phyloP scores from a whole-genome alignment of 2,888 invertebrate species.

The Phalangium opilio region DNA sequence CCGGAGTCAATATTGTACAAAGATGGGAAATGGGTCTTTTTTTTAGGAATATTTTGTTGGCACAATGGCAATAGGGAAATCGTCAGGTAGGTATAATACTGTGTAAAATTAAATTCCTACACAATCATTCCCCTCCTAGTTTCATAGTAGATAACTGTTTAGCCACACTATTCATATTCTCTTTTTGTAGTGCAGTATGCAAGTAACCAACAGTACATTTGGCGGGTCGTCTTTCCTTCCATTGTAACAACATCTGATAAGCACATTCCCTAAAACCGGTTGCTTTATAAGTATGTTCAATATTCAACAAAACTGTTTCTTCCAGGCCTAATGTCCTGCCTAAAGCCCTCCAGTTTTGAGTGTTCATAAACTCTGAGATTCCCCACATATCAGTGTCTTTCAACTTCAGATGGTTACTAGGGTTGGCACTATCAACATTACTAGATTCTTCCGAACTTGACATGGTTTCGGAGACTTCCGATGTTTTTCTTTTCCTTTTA shows the following conservation, averaged over 20 bases:
- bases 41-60: too few relatives aligned
- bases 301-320: constrained; percentile 20
- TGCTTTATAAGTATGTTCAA: constrained; percentile 20
- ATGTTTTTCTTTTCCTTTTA: constrained; percentile 5
- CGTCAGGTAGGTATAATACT: too few relatives aligned
- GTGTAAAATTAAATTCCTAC: too few relatives aligned
- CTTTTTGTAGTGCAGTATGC: constrained; percentile 21
- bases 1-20: too few relatives aligned
- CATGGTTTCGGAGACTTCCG: constrained; percentile 14
- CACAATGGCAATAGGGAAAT: not conserved
- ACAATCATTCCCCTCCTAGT: not conserved
- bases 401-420: constrained; percentile 18
- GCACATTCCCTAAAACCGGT: constrained; percentile 24
- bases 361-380: constrained; percentile 20
- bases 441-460: constrained; percentile 9
- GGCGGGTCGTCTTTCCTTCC: constrained; percentile 22
- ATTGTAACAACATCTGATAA: constrained; percentile 25
- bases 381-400: constrained; percentile 23
- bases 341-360: constrained; percentile 22
- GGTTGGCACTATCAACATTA: constrained; percentile 7
- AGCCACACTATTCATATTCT: constrained; percentile 22
- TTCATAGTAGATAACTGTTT: constrained; percentile 15
- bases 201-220: constrained; percentile 23
- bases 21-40: too few relatives aligned
- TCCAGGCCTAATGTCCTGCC: constrained; percentile 23